phyloP scores from a whole-genome alignment of 2,888 invertebrate genomes.

The Antheraea assamensis region DNA sequence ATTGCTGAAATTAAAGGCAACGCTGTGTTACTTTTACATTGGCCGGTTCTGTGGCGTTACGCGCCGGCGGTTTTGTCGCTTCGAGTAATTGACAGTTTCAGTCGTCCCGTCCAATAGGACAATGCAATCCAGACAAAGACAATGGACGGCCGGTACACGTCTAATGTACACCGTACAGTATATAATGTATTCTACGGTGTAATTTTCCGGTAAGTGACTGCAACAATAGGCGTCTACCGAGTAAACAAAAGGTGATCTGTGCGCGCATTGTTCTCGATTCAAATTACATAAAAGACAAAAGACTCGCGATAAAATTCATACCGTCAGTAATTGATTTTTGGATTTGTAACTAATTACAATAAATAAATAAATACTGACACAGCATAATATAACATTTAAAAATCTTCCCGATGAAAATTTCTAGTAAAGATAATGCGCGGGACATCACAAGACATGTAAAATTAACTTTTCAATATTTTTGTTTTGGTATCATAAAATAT shows the following conservation, averaged over 20 bases:
- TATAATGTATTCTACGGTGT: conserved; percentile 55
- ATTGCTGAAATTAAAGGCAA: conserved; percentile 24
- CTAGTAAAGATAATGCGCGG: too few relatives aligned
- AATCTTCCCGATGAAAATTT: too few relatives aligned
- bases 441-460: too few relatives aligned
- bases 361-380: background rate
- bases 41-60: conserved; percentile 42
- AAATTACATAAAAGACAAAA: conserved; percentile 57
- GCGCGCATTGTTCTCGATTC: conserved; percentile 62
- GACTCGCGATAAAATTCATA: conserved; percentile 37
- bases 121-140: conserved; percentile 33
- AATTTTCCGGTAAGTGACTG: conserved; percentile 74
- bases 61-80: conserved; percentile 59
- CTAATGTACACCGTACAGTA: conserved; percentile 26
- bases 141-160: conserved; percentile 31
- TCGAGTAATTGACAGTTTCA: conserved; percentile 45
- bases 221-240: conserved; percentile 64
- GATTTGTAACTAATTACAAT: background rate
- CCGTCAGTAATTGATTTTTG: background rate
- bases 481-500: too few relatives aligned
- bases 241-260: conserved; percentile 62
- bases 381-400: too few relatives aligned
- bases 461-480: too few relatives aligned
- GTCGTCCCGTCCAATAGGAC: conserved; percentile 46
- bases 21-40: conserved; percentile 34